Base-by-base conservation (phyloP, 1,140 invertebrate species). In the Drosophila ogumai region DNA sequence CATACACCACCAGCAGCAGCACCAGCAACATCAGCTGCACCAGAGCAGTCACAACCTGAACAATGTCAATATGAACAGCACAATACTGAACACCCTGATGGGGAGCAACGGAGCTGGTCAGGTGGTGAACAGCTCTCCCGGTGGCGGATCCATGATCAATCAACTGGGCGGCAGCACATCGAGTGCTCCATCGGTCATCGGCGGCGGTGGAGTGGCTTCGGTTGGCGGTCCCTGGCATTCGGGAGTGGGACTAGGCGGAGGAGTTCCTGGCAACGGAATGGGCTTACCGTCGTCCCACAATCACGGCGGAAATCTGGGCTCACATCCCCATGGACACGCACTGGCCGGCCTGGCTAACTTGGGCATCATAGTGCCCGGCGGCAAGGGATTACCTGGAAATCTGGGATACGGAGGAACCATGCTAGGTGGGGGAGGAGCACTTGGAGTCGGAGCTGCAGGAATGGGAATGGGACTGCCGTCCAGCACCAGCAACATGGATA, bases 301-400 rank as follows among this genome's bases (percentile, higher is more conserved):
- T 34, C 72, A 57, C 7, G 54, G 64, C 43, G 36, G 41, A 1
- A 55, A 57, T 34, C 41, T 58, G 34, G 75, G 55, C 31, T 47
- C 80, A 55, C 85, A 88, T 52, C 50, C 67, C n/a, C 90, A 87
- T 68, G 90, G 90, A 56, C 90, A 91, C 54, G 74, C 81, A 4
- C 32, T 92, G 49, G 74, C 90, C 2, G 90, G 90, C 17, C 55
- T 92, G 72, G 86, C 87, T 8, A 86, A 76, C 47, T 50, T 91
- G 44, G 91, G 90, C 32, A 91, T 92, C 15, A 86, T 91, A 19
- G 73, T 91, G 52, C 82, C 81, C 13, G 68, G 66, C 36, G 71
- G 50, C 59, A 90, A 81, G 13, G 74, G 61, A 49, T 52, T 86
- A 43, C 55, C 71, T 17, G 80, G 71, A 36, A 54, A 59, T 59